Conservation (phyloP, 2,888 invertebrate species). For the Amphipoea lucens region DNA sequence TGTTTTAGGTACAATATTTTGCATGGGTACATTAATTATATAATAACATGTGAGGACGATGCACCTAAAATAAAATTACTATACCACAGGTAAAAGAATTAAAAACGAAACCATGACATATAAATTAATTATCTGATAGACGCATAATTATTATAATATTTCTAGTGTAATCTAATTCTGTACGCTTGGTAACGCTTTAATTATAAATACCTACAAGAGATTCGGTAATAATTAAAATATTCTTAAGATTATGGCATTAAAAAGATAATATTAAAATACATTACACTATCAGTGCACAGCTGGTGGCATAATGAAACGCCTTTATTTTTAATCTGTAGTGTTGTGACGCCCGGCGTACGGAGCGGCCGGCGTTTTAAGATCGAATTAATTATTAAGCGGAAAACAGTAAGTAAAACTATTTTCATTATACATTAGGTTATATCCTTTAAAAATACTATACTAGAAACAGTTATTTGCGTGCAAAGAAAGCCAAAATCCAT, state of each 20-base stretch:
- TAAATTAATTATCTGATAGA: no score
- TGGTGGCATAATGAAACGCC: constrained; percentile 5
- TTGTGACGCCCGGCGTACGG: constrained; percentile 21
- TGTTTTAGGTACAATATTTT: no score
- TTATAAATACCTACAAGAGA: background rate
- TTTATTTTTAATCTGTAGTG: constrained; percentile 49
- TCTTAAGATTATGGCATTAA: constrained; percentile 23
- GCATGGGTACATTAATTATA: no score
- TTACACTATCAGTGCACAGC: background rate
- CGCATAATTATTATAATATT: background rate
- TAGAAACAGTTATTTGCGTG: background rate
- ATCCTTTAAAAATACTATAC: background rate
- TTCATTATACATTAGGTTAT: background rate
- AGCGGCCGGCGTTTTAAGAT: constrained; percentile 21
- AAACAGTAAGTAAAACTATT: constrained; percentile 30
- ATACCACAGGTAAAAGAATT: no score
- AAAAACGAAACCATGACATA: no score
- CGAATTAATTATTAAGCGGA: constrained; percentile 1
- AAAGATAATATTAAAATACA: constrained; percentile 21
- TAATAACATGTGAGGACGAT: no score
- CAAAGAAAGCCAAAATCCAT: background rate
- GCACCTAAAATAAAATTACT: no score
- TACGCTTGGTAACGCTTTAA: background rate
- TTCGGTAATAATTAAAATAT: constrained; percentile 8
- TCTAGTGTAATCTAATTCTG: background rate